Evolutionary conservation across 30 jellyfish, hydroid and myxozoan species (phyloP).

Genomic region (Sanderia malayensis): DNA sequence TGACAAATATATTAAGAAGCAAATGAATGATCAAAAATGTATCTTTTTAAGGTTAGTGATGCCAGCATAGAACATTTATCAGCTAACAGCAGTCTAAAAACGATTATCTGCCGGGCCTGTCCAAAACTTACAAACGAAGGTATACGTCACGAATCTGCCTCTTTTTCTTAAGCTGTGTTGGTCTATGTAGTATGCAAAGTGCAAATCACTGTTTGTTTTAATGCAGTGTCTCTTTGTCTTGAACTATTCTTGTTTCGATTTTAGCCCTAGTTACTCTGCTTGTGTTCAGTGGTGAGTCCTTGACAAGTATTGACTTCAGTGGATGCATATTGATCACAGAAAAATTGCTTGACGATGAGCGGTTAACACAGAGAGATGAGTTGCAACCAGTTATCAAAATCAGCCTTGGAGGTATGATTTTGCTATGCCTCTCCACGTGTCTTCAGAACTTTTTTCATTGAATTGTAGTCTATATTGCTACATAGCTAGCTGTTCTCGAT

Average conservation of each 20-base stretch:
- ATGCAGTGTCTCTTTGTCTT: neutral
- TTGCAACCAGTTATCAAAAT: conserved; percentile 1
- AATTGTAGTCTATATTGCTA: no score
- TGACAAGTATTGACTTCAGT: conserved; percentile 47
- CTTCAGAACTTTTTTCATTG: no score
- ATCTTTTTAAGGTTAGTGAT: conserved; percentile 44
- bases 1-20: no score
- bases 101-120: conserved; percentile 50
- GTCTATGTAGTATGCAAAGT: neutral
- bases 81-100: conserved; percentile 20
- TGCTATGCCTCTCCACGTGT: no score
- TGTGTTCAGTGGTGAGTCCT: conserved; percentile 22
- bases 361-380: conserved; percentile 26
- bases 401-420: conserved; percentile 69
- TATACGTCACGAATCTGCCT: neutral
- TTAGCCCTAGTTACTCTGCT: conserved; percentile 42
- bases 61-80: conserved; percentile 45
- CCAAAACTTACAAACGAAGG: conserved; percentile 60
- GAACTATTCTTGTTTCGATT: no score
- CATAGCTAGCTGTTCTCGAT: no score
- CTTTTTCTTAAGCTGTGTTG: neutral
- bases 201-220: neutral
- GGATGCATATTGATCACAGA: conserved; percentile 63
- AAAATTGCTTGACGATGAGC: conserved; percentile 13
- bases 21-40: no score